These are phyloP conservation scores for Aphelocoma californica DNA, from an alignment of 2,797 vertebrate genomes.

Conservation along the genomic window DNA sequence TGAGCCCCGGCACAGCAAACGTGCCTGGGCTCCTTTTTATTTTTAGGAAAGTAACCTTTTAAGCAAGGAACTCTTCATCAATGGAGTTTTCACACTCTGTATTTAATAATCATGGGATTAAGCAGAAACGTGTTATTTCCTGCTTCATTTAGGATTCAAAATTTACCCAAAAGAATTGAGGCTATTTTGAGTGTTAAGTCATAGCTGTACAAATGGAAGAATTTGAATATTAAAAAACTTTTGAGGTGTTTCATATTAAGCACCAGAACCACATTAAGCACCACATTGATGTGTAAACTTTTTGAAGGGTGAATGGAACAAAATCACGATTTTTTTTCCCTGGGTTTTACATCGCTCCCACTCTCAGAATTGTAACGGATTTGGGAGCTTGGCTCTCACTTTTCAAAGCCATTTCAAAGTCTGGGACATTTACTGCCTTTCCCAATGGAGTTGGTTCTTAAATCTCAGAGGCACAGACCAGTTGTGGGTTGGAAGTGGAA, in stretches of 20 bases:
- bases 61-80: slow-evolving; percentile 25
- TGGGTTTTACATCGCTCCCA: not conserved
- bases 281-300: not conserved
- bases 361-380: not conserved
- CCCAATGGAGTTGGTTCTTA: not conserved
- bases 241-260: not conserved
- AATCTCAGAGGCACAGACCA: not conserved
- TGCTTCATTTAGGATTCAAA: not conserved
- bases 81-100: slow-evolving; percentile 1
- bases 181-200: not conserved
- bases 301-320: not conserved
- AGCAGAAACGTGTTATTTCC: not conserved
- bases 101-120: slow-evolving; percentile 12
- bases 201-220: not conserved
- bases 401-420: not conserved
- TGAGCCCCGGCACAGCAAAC: slow-evolving; percentile 15
- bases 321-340: not conserved
- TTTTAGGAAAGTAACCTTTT: slow-evolving; percentile 63
- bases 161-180: not conserved
- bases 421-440: not conserved
- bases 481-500: not conserved
- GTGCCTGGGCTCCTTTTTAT: not conserved
- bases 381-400: not conserved
- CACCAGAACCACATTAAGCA: not conserved
- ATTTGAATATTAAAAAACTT: not conserved